Conservation (phyloP, 2,113 vertebrate species). For the Actenoides hombroni region DNA sequence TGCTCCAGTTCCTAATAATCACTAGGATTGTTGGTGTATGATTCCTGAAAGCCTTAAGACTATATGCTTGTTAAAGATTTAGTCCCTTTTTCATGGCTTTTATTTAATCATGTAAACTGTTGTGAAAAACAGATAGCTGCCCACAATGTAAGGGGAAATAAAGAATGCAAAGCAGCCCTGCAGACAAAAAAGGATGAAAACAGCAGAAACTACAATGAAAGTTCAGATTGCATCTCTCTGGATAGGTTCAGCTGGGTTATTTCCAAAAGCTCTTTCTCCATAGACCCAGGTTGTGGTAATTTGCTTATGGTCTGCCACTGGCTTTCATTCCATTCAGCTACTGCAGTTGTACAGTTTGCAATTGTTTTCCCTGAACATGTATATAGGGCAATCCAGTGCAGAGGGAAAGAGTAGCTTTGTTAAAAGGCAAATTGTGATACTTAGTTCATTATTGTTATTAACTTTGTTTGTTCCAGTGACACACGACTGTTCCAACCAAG, state of each 20-base stretch:
- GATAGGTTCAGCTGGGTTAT: constrained; percentile 15
- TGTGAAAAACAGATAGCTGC: constrained; percentile 39
- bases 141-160: constrained; percentile 3
- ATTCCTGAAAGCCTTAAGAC: constrained; percentile 16
- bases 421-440: constrained; percentile 41
- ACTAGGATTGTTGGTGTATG: background rate
- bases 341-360: background rate
- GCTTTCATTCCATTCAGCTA: background rate
- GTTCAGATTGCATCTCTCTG: constrained; percentile 2
- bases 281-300: constrained; percentile 12
- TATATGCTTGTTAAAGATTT: constrained; percentile 29
- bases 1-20: constrained; percentile 30
- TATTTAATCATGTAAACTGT: constrained; percentile 29
- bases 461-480: background rate
- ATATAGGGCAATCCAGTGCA: constrained; percentile 16
- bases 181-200: background rate
- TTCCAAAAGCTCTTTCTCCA: constrained; percentile 38
- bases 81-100: background rate
- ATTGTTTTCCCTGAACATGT: background rate
- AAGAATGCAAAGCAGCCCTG: background rate
- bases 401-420: constrained; percentile 3
- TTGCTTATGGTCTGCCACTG: background rate
- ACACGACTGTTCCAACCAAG: background rate
- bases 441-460: background rate
- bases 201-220: background rate